phyloP scores from a whole-genome alignment of 2,113 vertebrate species.

The Dasyornis broadbenti region DNA sequence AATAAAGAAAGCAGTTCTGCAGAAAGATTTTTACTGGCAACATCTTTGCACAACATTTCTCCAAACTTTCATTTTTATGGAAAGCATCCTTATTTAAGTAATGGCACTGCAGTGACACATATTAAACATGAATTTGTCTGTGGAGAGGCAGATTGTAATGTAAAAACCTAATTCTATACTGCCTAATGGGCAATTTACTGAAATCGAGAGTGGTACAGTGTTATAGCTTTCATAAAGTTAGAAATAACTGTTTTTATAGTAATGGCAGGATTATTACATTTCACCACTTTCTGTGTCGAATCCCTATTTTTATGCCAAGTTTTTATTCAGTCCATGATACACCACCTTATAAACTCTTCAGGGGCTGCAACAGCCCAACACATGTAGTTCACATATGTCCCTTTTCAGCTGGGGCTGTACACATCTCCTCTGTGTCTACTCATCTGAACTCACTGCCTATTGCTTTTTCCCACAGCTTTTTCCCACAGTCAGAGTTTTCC shows the following conservation, averaged over 20 bases:
- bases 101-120: neutral
- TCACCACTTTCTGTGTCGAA: neutral
- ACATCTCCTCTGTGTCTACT: neutral
- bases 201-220: neutral
- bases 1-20: neutral
- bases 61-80: neutral
- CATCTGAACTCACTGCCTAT: neutral
- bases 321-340: neutral
- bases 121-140: neutral
- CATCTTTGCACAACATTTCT: neutral
- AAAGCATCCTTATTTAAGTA: neutral
- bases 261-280: neutral
- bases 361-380: neutral
- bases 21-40: neutral
- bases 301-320: neutral
- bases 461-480: neutral
- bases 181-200: neutral
- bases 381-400: neutral
- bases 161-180: neutral
- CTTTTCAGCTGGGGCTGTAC: neutral
- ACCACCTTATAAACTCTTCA: neutral
- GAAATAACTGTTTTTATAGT: neutral
- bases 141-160: neutral
- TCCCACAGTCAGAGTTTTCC: neutral
- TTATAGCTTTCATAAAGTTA: neutral